Evolutionary conservation across 2,113 vertebrate genomes (phyloP), one percentile per base, ranked within the genome.

Genomic region (Myrmophylax atrothorax): DNA sequence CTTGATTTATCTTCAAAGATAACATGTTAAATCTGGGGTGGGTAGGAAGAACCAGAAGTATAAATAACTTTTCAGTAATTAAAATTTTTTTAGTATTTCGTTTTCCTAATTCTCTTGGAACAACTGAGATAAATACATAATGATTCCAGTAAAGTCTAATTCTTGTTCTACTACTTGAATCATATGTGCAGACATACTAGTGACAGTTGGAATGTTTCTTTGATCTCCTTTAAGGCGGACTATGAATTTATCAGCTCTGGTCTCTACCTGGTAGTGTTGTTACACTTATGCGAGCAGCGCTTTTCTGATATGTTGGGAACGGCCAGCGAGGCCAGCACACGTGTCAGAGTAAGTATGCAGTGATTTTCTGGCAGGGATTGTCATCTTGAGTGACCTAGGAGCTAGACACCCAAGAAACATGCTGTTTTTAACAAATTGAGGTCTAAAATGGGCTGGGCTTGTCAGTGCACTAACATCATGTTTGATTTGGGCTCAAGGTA

Each of bases 241-340:
- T 99, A 99, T 84, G 99, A 99, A 97, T 99, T 99, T 96, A 99
- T 99, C 98, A 99, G 99, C 98, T 99, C 99, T 81, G 99, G 99
- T 46, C 98, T 99, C 79, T 99, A 99, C 97, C 98, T 99, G 97
- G 99, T 99, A 97, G 99, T 99, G 69, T 98, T 99, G 96, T 95
- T 99, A 87, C 99, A 99, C 95, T 98, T 99, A 94, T 99, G 99
- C 17, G 99, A 99, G 94, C 99, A 99, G 97, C 98, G 99, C 95
- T 99, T 99, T 97, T 99, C 99, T 24, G 99, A 99, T 81, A 99
- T 99, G 94, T 97, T 99, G 72, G 99, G 99, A 96, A 99, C 98
- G 3, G 98, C 99, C 50, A 99, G 98, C 82, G 98, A 99, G 96
- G 98, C 98, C 94, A 98, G 98, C 95, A 98, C 98, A 33, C 98